A percentile compares a stretch with the other conserved stretches of the same genome.
Conservation (phyloP, 2,113 vertebrate genomes). For the Dipodomys merriami region DNA sequence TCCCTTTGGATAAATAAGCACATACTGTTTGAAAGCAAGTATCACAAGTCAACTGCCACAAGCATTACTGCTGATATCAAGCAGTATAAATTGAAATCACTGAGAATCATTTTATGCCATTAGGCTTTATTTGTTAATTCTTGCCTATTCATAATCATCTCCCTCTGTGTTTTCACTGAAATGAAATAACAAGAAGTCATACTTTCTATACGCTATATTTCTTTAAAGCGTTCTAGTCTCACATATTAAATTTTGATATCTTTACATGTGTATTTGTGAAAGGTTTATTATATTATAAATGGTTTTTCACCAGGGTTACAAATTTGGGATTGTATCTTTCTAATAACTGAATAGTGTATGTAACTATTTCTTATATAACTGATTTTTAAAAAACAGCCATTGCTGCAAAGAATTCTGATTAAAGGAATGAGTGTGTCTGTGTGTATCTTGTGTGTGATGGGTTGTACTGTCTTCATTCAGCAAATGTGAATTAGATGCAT, state of each 20-base stretch:
- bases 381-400: slow-evolving; percentile 34
- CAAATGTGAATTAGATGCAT: slow-evolving; percentile 28
- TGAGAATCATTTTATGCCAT: slow-evolving; percentile 67
- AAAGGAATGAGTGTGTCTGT: slow-evolving; percentile 3
- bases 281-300: slow-evolving; percentile 46
- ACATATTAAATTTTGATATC: slow-evolving; percentile 11
- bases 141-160: slow-evolving; percentile 56
- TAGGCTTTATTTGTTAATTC: slow-evolving; percentile 65
- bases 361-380: background rate
- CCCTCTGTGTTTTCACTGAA: slow-evolving; percentile 49
- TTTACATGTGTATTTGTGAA: slow-evolving; percentile 22
- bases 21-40: slow-evolving; percentile 58
- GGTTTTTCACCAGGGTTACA: slow-evolving; percentile 54
- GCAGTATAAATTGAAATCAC: slow-evolving; percentile 78
- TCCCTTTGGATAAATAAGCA: slow-evolving; percentile 56
- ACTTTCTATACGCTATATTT: slow-evolving; percentile 45
- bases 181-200: slow-evolving; percentile 50
- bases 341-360: slow-evolving; percentile 6
- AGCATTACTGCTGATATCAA: slow-evolving; percentile 66
- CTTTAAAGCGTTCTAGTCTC: slow-evolving; percentile 44
- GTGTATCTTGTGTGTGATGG: background rate
- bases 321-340: slow-evolving; percentile 3
- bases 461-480: background rate
- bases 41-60: slow-evolving; percentile 67
- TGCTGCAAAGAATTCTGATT: slow-evolving; percentile 45